Percentiles rank a stretch among this genome's conserved stretches.
Evolutionary conservation across 2,797 vertebrate species (phyloP).

Genomic region (Apogon talboti): DNA sequence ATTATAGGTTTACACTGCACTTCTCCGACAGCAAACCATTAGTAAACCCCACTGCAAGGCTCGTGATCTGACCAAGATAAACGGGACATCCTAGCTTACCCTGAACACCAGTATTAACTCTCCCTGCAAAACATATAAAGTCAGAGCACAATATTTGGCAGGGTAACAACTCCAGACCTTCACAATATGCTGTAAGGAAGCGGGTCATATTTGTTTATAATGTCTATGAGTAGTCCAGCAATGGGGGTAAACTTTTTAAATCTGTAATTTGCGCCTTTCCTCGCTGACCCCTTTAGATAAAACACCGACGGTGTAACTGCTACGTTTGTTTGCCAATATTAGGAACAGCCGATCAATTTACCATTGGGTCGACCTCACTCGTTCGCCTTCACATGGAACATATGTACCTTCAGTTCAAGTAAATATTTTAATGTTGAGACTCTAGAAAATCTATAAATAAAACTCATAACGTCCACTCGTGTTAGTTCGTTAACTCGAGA

Average conservation of each 20-base stretch:
- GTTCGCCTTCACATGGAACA: not conserved
- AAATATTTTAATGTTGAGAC: no score
- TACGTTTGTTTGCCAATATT: slow-evolving; percentile 20
- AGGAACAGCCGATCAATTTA: slow-evolving; percentile 17
- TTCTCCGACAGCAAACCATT: no score
- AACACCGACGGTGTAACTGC: slow-evolving; percentile 2
- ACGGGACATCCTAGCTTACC: not conserved
- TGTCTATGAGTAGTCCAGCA: no score
- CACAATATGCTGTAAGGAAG: not conserved
- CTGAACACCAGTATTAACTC: not conserved
- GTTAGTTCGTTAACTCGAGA: slow-evolving; percentile 64
- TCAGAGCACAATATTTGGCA: not conserved
- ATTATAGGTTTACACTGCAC: no score
- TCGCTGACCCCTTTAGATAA: not conserved
- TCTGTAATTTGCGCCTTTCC: not conserved
- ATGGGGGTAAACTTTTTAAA: not conserved
- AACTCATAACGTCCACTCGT: slow-evolving; percentile 44
- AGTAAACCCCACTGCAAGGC: no score
- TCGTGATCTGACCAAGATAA: no score
- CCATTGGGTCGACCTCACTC: not conserved
- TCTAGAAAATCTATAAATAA: not conserved
- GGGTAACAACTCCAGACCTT: not conserved
- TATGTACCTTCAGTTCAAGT: not conserved
- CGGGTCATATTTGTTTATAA: no score
- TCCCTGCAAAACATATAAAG: not conserved